These are phyloP conservation scores for Sebastes itinus DNA, from an alignment of 2,797 vertebrate species.

Conservation along the genomic window DNA sequence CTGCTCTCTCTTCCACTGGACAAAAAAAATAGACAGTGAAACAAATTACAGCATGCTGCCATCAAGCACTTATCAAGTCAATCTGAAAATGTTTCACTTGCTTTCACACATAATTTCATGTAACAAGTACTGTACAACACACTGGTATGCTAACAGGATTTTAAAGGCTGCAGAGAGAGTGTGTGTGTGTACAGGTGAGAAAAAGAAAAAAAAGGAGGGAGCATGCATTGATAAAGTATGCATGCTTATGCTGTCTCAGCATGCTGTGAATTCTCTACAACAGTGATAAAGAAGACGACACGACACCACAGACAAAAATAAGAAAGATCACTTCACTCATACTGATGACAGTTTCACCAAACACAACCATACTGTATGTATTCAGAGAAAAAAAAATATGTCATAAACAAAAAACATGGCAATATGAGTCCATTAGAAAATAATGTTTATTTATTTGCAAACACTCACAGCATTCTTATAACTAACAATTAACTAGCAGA, in stretches of 20 bases:
- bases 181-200: slow-evolving; percentile 11
- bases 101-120: slow-evolving; percentile 10
- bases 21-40: slow-evolving; percentile 48
- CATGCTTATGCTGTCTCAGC: slow-evolving; percentile 54
- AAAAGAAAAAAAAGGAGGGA: slow-evolving; percentile 15
- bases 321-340: slow-evolving; percentile 18
- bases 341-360: slow-evolving; percentile 19
- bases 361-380: slow-evolving; percentile 9
- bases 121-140: slow-evolving; percentile 3
- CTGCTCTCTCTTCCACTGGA: slow-evolving; percentile 97
- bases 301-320: slow-evolving; percentile 31
- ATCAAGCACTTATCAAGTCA: not conserved
- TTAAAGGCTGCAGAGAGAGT: not conserved
- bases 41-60: slow-evolving; percentile 15
- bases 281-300: slow-evolving; percentile 23
- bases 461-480: slow-evolving; percentile 62
- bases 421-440: slow-evolving; percentile 77
- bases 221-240: slow-evolving; percentile 57
- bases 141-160: not conserved
- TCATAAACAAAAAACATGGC: slow-evolving; percentile 65
- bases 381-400: not conserved
- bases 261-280: slow-evolving; percentile 35
- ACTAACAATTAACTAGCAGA: slow-evolving; percentile 51
- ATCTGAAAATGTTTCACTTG: slow-evolving; percentile 31
- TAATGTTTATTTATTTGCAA: slow-evolving; percentile 79